These are phyloP conservation scores for Sussaba pulchella DNA, from an alignment of 2,888 invertebrate species.

Conservation along the genomic window DNA sequence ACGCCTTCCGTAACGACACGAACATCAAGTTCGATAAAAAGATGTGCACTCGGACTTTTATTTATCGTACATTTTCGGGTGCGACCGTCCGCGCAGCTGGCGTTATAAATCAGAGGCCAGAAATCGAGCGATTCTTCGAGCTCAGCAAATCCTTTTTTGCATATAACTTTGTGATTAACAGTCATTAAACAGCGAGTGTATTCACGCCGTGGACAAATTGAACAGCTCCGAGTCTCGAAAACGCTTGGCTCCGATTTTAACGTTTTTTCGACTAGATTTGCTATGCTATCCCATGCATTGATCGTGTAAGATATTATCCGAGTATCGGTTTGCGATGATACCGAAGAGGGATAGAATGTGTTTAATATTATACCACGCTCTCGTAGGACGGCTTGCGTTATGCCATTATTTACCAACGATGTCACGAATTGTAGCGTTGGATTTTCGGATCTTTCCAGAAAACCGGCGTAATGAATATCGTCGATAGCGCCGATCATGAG, in stretches of 20 bases:
- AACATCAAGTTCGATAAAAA: not conserved
- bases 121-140: not conserved
- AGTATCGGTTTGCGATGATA: not conserved
- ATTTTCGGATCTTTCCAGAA: constrained; percentile 24
- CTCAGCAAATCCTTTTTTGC: not conserved
- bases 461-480: constrained; percentile 14
- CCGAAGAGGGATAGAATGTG: not conserved
- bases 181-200: not conserved
- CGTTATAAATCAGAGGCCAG: not conserved
- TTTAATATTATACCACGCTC: not conserved
- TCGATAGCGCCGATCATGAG: constrained; percentile 40
- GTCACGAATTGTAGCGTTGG: constrained; percentile 30
- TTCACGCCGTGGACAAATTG: not conserved
- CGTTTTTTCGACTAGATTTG: not conserved
- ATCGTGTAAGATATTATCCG: not conserved
- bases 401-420: too few species aligned
- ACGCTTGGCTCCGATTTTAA: not conserved
- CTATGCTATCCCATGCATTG: too few species aligned
- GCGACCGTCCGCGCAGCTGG: not conserved
- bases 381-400: not conserved
- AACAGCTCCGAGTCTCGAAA: not conserved
- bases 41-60: not conserved
- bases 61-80: not conserved
- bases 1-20: not conserved
- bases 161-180: not conserved